These are phyloP conservation scores for Stenchaetothrips biformis DNA, from an alignment of 2,888 invertebrate species.

Conservation along the genomic window DNA sequence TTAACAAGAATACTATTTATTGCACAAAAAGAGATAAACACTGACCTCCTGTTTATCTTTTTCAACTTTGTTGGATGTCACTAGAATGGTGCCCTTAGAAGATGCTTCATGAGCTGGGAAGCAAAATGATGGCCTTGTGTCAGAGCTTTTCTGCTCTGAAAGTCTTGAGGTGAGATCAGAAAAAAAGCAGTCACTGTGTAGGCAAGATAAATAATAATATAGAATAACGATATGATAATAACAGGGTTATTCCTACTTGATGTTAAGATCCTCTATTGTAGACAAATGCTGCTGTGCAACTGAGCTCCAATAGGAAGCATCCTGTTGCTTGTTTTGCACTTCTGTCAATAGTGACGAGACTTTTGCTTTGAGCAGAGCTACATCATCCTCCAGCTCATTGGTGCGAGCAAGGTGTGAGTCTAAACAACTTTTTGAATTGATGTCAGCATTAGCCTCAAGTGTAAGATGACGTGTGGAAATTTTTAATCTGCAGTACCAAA, in stretches of 20 bases:
- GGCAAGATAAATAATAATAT: too few species aligned
- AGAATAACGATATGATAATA: too few species aligned
- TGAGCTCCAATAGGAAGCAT: slow-evolving; percentile 61
- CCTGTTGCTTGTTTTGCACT: slow-evolving; percentile 50
- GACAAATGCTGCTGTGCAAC: slow-evolving; percentile 57
- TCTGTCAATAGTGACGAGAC: slow-evolving; percentile 51
- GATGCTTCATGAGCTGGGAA: background rate
- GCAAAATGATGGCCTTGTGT: background rate
- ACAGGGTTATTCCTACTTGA: background rate
- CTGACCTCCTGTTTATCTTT: background rate
- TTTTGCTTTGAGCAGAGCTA: slow-evolving; percentile 50
- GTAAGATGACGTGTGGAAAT: slow-evolving; percentile 38
- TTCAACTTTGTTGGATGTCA: background rate
- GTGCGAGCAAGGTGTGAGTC: slow-evolving; percentile 48
- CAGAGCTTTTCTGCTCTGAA: background rate
- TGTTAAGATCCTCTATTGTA: background rate
- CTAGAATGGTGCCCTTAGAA: background rate
- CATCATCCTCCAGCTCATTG: slow-evolving; percentile 55
- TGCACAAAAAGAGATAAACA: background rate
- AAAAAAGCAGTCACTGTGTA: background rate
- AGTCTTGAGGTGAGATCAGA: background rate
- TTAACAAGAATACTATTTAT: background rate
- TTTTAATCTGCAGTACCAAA: slow-evolving; percentile 44
- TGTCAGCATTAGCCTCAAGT: slow-evolving; percentile 40
- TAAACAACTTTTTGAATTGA: slow-evolving; percentile 41